Evolutionary conservation across 1,140 invertebrate genomes (phyloP), one percentile per base, ranked within the genome.

Genomic region (Chrysomallon squamiferum): DNA sequence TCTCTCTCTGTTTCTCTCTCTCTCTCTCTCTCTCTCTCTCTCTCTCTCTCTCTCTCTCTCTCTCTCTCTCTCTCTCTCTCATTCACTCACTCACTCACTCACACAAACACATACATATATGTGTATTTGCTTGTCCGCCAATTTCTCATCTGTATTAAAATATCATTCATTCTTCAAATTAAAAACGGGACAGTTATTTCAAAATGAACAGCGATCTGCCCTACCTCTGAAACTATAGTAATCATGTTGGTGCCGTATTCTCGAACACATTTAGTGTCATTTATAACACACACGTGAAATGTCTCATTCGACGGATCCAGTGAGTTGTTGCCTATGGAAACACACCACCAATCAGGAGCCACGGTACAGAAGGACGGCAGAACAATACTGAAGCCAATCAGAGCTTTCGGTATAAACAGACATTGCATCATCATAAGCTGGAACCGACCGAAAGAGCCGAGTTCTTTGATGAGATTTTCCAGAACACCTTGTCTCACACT

Each of bases 291-390:
- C 9, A 22, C n/a, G 6, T 50, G 7, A n/a, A 22, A 50, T 27
- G 25, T 27, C 20, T n/a, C n/a, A 7, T n/a, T 22, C n/a, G n/a
- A 11, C 11, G 6, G n/a, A 6, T 22, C 7, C n/a, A n/a, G 9
- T n/a, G 47, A 11, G 35, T 35, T 20, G 56, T 5, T 6, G n/a
- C 33, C 11, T 7, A 27, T n/a, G 9, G 38, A 22, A 18, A 45
- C 32, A 54, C 72, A 74, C 54, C 58, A 67, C 72, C 72, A 74
- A 18, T 74, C 72, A 1, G 72, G 72, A 27, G 67, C 66, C 13
- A 66, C 62, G 0, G 69, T 67, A 32, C 45, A 67, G 38, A 67
- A 72, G 15, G 70, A 45, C 66, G 71, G 71, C 64, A 69, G 66
- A 20, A 75, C 32, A 58, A 72, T 69, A 27, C 62, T 72, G 65